Conservation (phyloP, 2,888 invertebrate genomes). For the Clitarchus hookeri region DNA sequence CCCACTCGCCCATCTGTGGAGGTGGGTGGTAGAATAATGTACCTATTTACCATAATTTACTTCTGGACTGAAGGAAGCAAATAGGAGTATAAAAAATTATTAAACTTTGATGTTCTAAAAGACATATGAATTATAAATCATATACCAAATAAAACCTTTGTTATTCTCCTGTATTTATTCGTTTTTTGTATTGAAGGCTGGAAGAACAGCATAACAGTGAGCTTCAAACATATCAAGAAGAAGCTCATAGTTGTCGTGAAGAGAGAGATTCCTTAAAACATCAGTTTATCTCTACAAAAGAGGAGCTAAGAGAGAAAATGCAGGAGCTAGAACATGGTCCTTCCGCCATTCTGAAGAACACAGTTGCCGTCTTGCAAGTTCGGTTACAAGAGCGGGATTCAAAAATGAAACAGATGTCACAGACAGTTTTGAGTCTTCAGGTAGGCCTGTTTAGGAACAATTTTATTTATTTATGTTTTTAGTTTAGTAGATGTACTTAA, state of each 20-base stretch:
- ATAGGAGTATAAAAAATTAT: too few relatives aligned
- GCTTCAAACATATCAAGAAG: constrained; percentile 66
- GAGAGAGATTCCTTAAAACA: constrained; percentile 43
- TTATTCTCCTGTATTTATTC: too few relatives aligned
- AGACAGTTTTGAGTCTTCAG: constrained; percentile 57
- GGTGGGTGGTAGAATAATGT: too few relatives aligned
- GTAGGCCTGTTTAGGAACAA: constrained; percentile 46
- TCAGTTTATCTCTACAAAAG: constrained; percentile 32
- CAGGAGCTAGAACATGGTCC: constrained; percentile 24
- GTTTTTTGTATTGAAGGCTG: constrained; percentile 51
- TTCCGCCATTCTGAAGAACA: constrained; percentile 33
- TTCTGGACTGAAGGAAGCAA: too few relatives aligned
- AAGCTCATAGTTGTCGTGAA: constrained; percentile 50
- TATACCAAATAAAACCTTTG: too few relatives aligned
- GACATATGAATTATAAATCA: too few relatives aligned
- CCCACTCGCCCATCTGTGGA: too few relatives aligned
- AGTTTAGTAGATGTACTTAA: too few relatives aligned
- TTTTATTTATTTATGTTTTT: too few relatives aligned
- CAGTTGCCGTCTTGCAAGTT: constrained; percentile 41
- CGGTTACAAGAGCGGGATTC: constrained; percentile 54
- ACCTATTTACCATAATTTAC: too few relatives aligned
- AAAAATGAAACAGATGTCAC: constrained; percentile 55
- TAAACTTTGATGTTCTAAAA: too few relatives aligned
- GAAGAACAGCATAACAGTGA: constrained; percentile 67
- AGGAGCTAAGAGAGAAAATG: constrained; percentile 24